Conservation (phyloP, 2,888 invertebrate genomes). For the Cremastobaeus sp. region DNA sequence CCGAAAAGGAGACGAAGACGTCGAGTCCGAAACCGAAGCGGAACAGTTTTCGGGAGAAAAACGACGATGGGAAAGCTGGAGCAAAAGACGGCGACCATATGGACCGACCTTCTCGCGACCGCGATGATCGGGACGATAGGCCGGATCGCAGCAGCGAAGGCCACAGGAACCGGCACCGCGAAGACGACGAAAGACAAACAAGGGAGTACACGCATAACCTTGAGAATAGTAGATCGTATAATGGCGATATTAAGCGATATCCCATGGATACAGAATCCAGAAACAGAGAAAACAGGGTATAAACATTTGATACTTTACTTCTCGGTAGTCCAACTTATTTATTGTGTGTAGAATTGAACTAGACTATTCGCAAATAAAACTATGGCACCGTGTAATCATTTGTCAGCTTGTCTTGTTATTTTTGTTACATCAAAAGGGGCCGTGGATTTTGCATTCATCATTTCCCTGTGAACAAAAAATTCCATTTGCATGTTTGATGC, state of each 20-base stretch:
- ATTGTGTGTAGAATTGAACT: too few relatives aligned
- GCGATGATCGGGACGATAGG: slow-evolving; percentile 5
- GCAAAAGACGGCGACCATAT: slow-evolving; percentile 19
- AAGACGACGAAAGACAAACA: slow-evolving; percentile 68
- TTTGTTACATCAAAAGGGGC: too few relatives aligned
- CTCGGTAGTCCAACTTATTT: neutral
- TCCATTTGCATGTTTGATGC: too few relatives aligned
- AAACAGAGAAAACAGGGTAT: slow-evolving; percentile 50
- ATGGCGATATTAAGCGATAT: slow-evolving; percentile 54
- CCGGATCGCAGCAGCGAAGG: slow-evolving; percentile 36
- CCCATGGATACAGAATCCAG: slow-evolving; percentile 42
- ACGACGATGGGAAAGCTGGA: slow-evolving; percentile 1
- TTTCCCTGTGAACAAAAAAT: too few relatives aligned
- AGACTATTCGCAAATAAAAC: too few relatives aligned
- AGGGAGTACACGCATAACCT: slow-evolving; percentile 70
- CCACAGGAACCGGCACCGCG: slow-evolving; percentile 48
- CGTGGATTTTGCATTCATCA: too few relatives aligned
- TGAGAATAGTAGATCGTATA: slow-evolving; percentile 67
- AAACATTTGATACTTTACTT: slow-evolving; percentile 29
- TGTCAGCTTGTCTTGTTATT: too few relatives aligned
- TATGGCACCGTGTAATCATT: too few relatives aligned
- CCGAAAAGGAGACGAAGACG: slow-evolving; percentile 66
- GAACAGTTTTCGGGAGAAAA: slow-evolving; percentile 13
- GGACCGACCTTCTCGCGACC: slow-evolving; percentile 42
- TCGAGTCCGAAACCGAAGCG: slow-evolving; percentile 41